A percentile compares a stretch with the other conserved stretches of the same genome.
Conservation (phyloP, 2,797 vertebrate species). For the Taeniopygia guttata region DNA sequence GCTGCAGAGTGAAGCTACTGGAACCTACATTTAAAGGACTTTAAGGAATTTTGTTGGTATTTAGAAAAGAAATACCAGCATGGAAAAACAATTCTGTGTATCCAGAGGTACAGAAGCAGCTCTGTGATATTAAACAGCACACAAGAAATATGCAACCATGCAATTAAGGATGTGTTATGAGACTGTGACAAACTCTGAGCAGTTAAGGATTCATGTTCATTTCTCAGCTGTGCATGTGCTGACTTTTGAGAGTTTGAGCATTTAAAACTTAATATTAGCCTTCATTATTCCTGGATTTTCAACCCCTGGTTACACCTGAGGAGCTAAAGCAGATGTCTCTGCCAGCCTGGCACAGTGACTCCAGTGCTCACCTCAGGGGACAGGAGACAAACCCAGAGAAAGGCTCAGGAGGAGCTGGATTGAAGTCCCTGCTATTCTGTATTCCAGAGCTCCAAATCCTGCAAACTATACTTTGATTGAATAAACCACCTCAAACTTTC, state of each 20-base stretch:
- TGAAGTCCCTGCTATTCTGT: neutral
- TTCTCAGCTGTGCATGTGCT: neutral
- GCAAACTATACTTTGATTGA: neutral
- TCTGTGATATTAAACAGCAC: neutral
- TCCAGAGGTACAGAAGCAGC: neutral
- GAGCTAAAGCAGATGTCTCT: neutral
- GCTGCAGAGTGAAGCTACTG: neutral
- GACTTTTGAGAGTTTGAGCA: neutral
- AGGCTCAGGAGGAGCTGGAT: neutral
- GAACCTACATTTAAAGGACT: neutral
- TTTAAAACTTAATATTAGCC: neutral
- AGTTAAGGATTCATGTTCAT: neutral
- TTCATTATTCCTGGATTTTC: neutral
- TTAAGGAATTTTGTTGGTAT: neutral
- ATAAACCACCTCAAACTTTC: neutral
- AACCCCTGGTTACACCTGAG: neutral
- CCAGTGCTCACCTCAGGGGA: neutral
- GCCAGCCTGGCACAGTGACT: neutral
- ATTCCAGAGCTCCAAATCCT: neutral
- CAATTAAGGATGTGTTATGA: neutral
- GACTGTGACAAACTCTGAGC: neutral
- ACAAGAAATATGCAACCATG: neutral
- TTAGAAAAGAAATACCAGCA: neutral
- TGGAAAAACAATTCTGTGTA: neutral
- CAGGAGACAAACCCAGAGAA: neutral